Percentiles rank a stretch among this genome's conserved stretches.
These are phyloP conservation scores for Empidonax alnorum DNA, from an alignment of 2,113 vertebrate species.

Conservation along the genomic window DNA sequence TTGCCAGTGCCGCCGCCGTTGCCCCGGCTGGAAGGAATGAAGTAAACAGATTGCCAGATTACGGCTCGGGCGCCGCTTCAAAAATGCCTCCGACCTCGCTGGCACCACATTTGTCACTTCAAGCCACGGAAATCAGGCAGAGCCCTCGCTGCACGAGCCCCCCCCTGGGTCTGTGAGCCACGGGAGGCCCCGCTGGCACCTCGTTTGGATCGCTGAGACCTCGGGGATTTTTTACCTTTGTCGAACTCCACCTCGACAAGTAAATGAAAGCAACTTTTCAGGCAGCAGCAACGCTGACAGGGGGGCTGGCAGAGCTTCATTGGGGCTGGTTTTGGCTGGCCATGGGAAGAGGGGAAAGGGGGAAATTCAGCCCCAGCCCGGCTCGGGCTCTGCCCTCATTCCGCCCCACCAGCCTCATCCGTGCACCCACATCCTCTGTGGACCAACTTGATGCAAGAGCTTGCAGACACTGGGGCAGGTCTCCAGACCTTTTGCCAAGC, in stretches of 20 bases:
- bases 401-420: background rate
- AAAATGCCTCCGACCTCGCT: background rate
- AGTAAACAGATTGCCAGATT: conserved; percentile 5
- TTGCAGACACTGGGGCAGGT: background rate
- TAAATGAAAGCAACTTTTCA: background rate
- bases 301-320: fast-evolving
- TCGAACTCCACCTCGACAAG: background rate
- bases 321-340: background rate
- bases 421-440: fast-evolving
- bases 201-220: fast-evolving
- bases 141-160: fast-evolving
- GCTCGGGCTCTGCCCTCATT: background rate
- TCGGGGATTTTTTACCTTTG: background rate
- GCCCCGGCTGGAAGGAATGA: background rate
- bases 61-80: background rate
- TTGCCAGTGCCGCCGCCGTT: background rate
- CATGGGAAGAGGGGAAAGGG: background rate
- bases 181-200: background rate
- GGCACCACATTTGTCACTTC: background rate
- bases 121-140: background rate
- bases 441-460: background rate
- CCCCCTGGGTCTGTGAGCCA: fast-evolving
- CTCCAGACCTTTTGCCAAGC: background rate
- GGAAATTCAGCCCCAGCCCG: background rate
- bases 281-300: fast-evolving